Evolutionary conservation across 2,113 vertebrate genomes (phyloP).

Genomic region (Ochotona curzoniae): DNA sequence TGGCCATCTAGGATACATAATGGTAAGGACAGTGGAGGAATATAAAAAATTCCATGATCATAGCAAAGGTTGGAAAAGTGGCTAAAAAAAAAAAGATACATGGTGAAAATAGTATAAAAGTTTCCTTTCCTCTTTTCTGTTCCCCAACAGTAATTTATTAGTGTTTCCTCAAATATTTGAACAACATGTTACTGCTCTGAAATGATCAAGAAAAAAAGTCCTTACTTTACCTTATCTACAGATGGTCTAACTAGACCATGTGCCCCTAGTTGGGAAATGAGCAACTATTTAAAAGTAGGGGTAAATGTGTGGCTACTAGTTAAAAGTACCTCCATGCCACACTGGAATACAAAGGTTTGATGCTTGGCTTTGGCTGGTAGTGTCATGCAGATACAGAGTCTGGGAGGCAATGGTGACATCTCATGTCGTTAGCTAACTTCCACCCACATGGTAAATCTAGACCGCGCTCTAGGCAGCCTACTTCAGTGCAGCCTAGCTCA

Average conservation of each 20-base stretch:
- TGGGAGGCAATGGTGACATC: too few species aligned
- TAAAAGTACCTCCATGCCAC: too few species aligned
- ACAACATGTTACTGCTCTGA: background rate
- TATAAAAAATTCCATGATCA: slow-evolving; percentile 9
- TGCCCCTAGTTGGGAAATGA: background rate
- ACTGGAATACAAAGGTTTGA: too few species aligned
- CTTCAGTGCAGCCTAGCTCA: too few species aligned
- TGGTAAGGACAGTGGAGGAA: background rate
- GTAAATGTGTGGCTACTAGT: too few species aligned
- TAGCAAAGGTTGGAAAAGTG: background rate
- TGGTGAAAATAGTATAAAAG: background rate
- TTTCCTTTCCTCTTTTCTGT: background rate
- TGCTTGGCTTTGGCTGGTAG: too few species aligned
- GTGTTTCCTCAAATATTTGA: background rate
- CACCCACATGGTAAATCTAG: too few species aligned
- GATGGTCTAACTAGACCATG: slow-evolving; percentile 17
- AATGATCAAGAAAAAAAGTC: background rate
- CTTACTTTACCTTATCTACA: slow-evolving; percentile 28
- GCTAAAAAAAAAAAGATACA: background rate
- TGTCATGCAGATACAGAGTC: too few species aligned
- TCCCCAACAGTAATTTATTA: background rate
- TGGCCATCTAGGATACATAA: background rate
- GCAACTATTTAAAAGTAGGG: slow-evolving; percentile 21
- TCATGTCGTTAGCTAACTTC: too few species aligned
- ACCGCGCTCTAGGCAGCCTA: too few species aligned